Percentiles rank a stretch among this genome's conserved stretches.
Evolutionary conservation across 2,797 vertebrate species (phyloP).

Genomic region (Sebastes alutus): DNA sequence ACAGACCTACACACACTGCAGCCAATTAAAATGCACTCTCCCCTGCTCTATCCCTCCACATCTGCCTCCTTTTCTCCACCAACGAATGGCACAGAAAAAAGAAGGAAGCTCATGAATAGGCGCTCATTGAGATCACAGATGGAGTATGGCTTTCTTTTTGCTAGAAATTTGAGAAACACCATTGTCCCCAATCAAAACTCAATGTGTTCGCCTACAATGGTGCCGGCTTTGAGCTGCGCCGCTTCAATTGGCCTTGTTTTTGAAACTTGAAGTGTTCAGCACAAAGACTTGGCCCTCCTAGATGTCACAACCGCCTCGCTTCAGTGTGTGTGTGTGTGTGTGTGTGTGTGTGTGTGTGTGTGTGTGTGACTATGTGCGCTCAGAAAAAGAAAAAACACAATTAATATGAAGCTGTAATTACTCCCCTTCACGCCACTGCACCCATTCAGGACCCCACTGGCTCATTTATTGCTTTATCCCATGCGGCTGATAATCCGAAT

Average conservation of each 20-base stretch:
- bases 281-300: constrained; percentile 91
- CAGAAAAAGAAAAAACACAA: constrained; percentile 75
- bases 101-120: constrained; percentile 86
- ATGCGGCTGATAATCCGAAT: constrained; percentile 81
- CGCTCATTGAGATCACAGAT: constrained; percentile 98
- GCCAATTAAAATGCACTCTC: constrained; percentile 92
- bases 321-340: constrained; percentile 75
- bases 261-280: constrained; percentile 94
- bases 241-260: constrained; percentile 96
- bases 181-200: constrained; percentile 98
- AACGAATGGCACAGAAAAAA: constrained; percentile 79
- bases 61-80: constrained; percentile 92
- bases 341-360: constrained; percentile 61
- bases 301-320: constrained; percentile 89
- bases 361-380: constrained; percentile 32
- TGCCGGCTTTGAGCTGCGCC: constrained; percentile 90
- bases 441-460: constrained; percentile 83
- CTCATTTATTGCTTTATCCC: constrained; percentile 85
- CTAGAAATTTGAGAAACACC: constrained; percentile 98
- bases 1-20: constrained; percentile 69
- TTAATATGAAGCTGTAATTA: constrained; percentile 89
- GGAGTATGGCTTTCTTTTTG: constrained; percentile 93
- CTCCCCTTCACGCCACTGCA: constrained; percentile 84
- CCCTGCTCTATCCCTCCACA: constrained; percentile 87
- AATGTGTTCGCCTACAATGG: constrained; percentile 93